Evolutionary conservation across 2,888 invertebrate genomes (phyloP).

Genomic region (Parnassius mnemosyne): DNA sequence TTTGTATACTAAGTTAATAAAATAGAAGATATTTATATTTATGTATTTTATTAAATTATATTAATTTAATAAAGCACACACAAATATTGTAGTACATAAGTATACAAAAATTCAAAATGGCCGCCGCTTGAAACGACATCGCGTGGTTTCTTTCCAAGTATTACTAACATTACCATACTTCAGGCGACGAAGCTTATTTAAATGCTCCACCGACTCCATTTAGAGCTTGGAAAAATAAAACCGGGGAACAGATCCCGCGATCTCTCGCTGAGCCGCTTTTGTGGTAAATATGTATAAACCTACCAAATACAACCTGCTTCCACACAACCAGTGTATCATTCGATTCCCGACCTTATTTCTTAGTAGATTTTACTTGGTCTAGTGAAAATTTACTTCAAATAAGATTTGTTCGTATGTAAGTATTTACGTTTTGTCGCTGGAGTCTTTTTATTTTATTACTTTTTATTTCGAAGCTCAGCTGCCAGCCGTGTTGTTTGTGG

Average conservation of each 20-base stretch:
- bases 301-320: slow-evolving; percentile 45
- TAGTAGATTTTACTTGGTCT: slow-evolving; percentile 8
- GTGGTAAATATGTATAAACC: slow-evolving; percentile 80
- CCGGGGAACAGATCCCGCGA: slow-evolving; percentile 74
- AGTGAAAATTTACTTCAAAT: slow-evolving; percentile 19
- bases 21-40: too few species aligned
- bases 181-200: slow-evolving; percentile 78
- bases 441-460: slow-evolving; percentile 77
- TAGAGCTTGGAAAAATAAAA: slow-evolving; percentile 81
- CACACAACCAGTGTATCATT: slow-evolving; percentile 26
- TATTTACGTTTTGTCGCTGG: slow-evolving; percentile 74
- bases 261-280: slow-evolving; percentile 78
- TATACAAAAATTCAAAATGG: slow-evolving; percentile 65
- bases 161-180: slow-evolving; percentile 80
- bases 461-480: slow-evolving; percentile 77
- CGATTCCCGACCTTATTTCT: slow-evolving; percentile 45
- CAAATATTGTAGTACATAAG: neutral
- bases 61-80: too few species aligned
- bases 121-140: slow-evolving; percentile 49
- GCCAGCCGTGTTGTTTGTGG: slow-evolving; percentile 70
- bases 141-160: slow-evolving; percentile 74
- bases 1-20: too few species aligned
- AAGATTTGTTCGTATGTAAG: slow-evolving; percentile 58
- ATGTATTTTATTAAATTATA: too few species aligned
- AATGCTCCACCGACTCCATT: slow-evolving; percentile 81